Conservation (phyloP, 2,113 vertebrate genomes). For the Genyomyrus donnyi region DNA sequence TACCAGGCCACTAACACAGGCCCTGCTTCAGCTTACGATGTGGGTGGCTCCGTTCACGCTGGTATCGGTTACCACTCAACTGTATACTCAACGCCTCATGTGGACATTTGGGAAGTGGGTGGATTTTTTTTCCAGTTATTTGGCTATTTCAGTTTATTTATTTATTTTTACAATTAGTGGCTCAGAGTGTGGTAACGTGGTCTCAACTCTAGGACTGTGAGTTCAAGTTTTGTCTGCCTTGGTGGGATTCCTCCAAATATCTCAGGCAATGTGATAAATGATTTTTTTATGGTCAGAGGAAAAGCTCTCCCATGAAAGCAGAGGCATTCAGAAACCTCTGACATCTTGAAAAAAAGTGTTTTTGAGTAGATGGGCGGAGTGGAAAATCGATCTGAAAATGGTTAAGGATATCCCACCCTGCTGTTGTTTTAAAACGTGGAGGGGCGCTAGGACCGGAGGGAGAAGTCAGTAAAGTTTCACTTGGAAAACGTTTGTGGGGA, state of each 20-base stretch:
- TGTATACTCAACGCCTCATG: neutral
- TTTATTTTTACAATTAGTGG: neutral
- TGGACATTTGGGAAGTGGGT: neutral
- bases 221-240: neutral
- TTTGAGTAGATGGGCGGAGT: neutral
- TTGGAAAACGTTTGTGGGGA: neutral
- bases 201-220: neutral
- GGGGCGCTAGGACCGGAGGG: slow-evolving; percentile 49
- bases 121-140: neutral
- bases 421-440: neutral
- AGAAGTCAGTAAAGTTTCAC: slow-evolving; percentile 1
- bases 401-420: neutral
- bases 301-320: neutral
- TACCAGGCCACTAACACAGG: neutral
- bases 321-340: neutral
- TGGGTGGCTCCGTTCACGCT: no score
- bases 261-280: neutral
- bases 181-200: neutral
- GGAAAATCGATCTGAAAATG: neutral
- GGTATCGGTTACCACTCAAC: neutral
- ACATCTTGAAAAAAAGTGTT: neutral
- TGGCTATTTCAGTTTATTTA: neutral
- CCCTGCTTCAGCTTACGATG: neutral
- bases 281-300: neutral
- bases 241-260: neutral